Evolutionary conservation across 53 echinoderm and acorn worm genomes (phyloP), one percentile per base, ranked within the genome.

Genomic region (Hippasteria phrygiana): DNA sequence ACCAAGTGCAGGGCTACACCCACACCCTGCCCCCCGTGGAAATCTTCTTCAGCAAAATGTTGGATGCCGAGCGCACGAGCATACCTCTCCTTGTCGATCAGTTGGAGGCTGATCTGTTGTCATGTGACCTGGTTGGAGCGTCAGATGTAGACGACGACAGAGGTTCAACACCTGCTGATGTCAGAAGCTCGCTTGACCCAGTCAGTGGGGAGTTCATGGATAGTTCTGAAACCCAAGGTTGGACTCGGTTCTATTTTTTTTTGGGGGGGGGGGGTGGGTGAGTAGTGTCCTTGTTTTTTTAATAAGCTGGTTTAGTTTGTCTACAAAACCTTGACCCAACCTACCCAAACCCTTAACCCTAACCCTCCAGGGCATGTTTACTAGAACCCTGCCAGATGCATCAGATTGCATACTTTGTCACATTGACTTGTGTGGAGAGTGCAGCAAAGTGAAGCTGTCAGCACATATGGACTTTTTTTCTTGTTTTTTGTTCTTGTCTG

Each of bases 1-100:
- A 48, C 14, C 8, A 14, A 48, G 59, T 4, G 2, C 40, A 17
- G 41, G 72, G 17, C 75, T 46, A 24, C 42, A 5, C 28, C 31
- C 28, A 75, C 75, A 3, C 50, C 50, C 47, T 75, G 17, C 31
- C 31, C 13, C 75, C 75, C 1, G 43, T 48, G 32, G 50, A 46
- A 16, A 48, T 75, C 47, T 47, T 75, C 75, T 50, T 75, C 47
- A 75, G 75, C 17, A 38, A 50, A 13, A 40, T 73, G 43, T 20
- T 43, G 1, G 43, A 73, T 4, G 13, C 73, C 9, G 42, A 18
- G 73, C 24, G 35, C 12, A 18, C 24, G 43, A 11, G 1, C 1
- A 2, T 20, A 26, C 18, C 73, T 2, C 73, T 73, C 41, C 40
- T 73, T n/a, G 26, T 24, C 40, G 8, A 2, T 8, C 24, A 40